Evolutionary conservation across 2,113 vertebrate genomes (phyloP).

Genomic region (Pygoscelis antarcticus): DNA sequence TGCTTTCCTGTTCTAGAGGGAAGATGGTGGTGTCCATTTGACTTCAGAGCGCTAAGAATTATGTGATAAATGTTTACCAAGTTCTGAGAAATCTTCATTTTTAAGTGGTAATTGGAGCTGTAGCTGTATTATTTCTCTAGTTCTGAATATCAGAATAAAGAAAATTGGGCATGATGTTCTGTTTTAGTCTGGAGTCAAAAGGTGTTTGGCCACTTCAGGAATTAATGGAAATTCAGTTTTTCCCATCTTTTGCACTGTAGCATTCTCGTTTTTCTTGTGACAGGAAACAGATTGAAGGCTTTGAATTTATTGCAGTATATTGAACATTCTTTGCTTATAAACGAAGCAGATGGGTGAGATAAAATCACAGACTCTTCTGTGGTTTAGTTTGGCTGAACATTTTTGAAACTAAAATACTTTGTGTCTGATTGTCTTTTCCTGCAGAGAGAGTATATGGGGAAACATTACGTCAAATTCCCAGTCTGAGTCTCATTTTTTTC

Average conservation of each 20-base stretch:
- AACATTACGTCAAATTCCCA: background rate
- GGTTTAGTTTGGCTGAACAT: background rate
- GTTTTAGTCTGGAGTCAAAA: background rate
- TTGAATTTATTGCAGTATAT: background rate
- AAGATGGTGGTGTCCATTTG: background rate
- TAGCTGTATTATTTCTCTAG: background rate
- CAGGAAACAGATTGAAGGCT: background rate
- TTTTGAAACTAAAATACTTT: background rate
- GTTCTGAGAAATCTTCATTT: background rate
- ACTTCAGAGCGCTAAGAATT: background rate
- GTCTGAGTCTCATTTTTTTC: background rate
- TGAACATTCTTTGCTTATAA: conserved; percentile 11
- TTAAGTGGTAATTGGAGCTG: background rate
- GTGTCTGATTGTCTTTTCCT: background rate
- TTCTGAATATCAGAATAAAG: background rate
- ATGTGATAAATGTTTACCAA: background rate
- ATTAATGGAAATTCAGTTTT: background rate
- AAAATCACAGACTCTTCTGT: background rate
- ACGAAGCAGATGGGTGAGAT: background rate
- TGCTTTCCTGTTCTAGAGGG: background rate
- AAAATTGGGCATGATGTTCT: background rate
- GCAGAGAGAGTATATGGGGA: background rate
- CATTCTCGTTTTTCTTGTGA: background rate
- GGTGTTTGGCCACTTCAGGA: background rate
- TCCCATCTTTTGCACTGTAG: background rate